phyloP scores from a whole-genome alignment of 2,888 invertebrate genomes.

The Erebia aethiops region DNA sequence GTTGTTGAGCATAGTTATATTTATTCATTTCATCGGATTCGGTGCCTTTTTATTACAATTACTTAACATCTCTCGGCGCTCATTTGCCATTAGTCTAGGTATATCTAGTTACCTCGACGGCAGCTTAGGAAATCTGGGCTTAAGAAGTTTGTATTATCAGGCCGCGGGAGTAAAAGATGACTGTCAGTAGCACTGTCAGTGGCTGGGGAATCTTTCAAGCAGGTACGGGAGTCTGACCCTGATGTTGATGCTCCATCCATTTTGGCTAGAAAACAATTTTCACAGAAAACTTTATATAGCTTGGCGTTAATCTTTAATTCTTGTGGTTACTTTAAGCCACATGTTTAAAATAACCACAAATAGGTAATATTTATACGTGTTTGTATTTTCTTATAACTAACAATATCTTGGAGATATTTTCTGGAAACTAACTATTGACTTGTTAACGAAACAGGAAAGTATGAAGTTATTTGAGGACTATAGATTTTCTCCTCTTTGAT shows the following conservation, averaged over 20 bases:
- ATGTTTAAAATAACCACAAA: no score
- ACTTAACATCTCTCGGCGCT: not conserved
- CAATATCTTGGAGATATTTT: no score
- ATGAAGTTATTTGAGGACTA: no score
- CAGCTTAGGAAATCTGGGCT: slow-evolving; percentile 87
- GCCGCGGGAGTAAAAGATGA: slow-evolving; percentile 90
- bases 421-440: no score
- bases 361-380: no score
- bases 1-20: no score
- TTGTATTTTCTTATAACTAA: no score
- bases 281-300: not conserved
- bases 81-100: not conserved
- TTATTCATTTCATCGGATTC: no score
- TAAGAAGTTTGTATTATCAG: slow-evolving; percentile 90
- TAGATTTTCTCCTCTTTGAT: no score
- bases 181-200: slow-evolving; percentile 87
- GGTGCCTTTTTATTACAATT: no score
- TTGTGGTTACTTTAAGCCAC: no score
- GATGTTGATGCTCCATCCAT: slow-evolving; percentile 64
- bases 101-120: slow-evolving; percentile 55
- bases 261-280: slow-evolving; percentile 54
- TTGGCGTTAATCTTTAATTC: not conserved
- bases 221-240: slow-evolving; percentile 84
- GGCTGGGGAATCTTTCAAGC: slow-evolving; percentile 85
- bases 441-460: no score